Evolutionary conservation across 1,140 invertebrate species (phyloP), one percentile per base, ranked within the genome.

Genomic region (Plodia interpunctella): DNA sequence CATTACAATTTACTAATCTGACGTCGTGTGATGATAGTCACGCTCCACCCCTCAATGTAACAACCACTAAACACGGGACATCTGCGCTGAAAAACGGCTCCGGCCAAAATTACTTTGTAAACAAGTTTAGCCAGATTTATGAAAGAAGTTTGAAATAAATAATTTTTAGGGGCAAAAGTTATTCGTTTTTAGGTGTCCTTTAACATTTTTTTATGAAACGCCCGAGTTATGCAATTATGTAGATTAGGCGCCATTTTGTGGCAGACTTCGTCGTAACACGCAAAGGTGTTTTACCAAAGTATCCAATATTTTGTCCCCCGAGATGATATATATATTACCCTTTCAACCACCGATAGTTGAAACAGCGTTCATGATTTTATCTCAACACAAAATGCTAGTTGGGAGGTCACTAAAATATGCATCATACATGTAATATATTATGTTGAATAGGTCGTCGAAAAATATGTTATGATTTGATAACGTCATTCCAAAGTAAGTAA

Each of bases 51-150:
- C 2, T 44, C 0, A 10, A 1, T 3, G 13, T 15, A 32, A 32
- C 21, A 32, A 15, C 38, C 9, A 44, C 38, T 15, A 15, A 15
- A 17, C 35, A 15, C 38, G 13, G 15, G 2, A 44, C 38, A 15
- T 15, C 13, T 17, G 4, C n/a, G 60, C 13, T 9, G 49, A 59
- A 56, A 57, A 59, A 59, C 62, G 62, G 59, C 62, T 63, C 65
- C 54, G 51, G 9, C 21, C 59, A 63, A 81, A 70, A 83, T 83
- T 78, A 83, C 80, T 83, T 83, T 63, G 72, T 78, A 81, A 81
- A 81, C 77, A 81, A 83, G 71, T 83, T 81, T 68, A 71, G 69
- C 64, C 63, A 77, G 78, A 83, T 83, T 83, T 83, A 83, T 83
- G 80, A 78, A 77, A 77, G 72, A 83, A 83, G 68, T 83, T 81